Base-by-base conservation (phyloP, 2,797 vertebrate species). In the Nyctalus aviator region DNA sequence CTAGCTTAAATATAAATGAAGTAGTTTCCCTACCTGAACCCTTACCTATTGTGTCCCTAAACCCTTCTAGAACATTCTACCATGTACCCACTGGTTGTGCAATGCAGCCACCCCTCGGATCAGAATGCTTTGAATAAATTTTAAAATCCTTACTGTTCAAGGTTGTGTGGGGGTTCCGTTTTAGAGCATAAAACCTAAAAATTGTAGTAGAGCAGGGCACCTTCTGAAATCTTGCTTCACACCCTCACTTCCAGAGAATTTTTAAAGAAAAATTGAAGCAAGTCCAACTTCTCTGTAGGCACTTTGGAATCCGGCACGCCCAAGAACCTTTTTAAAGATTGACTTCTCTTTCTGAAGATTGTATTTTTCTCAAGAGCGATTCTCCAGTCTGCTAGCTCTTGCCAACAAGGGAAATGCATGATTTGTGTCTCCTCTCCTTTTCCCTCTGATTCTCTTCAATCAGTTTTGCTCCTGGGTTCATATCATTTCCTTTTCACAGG, bases 1-100 rank as follows among this genome's bases (percentile, higher is more conserved):
- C 92, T 93, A 95, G 92, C 81, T 88, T 66, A 87, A 93, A 78
- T 92, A 62, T 94, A 95, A 97, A 95, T 73, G 55, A 96, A 95
- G 76, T 95, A 95, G 79, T 83, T 76, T 93, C n/a, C 93, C 76
- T 84, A 59, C 57, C 66, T 82, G 93, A 88, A 85, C 25, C 57
- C 41, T 88, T 83, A 48, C 44, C 75, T 81, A 1, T 30, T 76
- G 35, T 73, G 15, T 86, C 53, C 92, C 44, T 95, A 10, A 73
- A 95, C 77, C 32, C 18, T 84, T 91, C 85, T 87, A 93, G 86
- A 90, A 91, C 41, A 69, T 14, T 94, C 35, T 50, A 25, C 81
- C 8, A 66, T 72, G 14, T 66, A 8, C 57, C 9, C 64, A 89
- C 13, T 83, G 66, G 14, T 82, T 83, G 76, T 68, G 35, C 68